Conservation (phyloP, 1,140 invertebrate genomes). For the Dendroctonus valens region DNA sequence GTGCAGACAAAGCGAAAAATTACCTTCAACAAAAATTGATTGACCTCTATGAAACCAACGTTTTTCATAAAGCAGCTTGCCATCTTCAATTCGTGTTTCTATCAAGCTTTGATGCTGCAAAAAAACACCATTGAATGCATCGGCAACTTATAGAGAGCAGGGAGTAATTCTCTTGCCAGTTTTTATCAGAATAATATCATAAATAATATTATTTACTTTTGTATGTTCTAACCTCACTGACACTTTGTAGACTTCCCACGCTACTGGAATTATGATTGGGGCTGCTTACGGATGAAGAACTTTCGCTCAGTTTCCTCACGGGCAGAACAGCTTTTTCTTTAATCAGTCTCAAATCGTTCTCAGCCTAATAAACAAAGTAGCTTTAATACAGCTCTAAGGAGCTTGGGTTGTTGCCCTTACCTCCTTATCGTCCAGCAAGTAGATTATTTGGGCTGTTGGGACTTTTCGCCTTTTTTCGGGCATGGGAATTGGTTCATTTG, state of each 20-base stretch:
- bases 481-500: conserved; percentile 89
- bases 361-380: conserved; percentile 54
- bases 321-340: conserved; percentile 61
- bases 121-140: not conserved
- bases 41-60: conserved; percentile 94
- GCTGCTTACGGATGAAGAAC: conserved; percentile 33
- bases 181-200: not conserved
- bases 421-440: conserved; percentile 84
- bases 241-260: conserved; percentile 2
- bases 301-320: conserved; percentile 52
- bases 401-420: no score
- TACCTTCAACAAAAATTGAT: conserved; percentile 78
- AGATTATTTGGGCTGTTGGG: conserved; percentile 79
- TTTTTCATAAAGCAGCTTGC: conserved; percentile 89
- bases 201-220: not conserved
- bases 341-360: conserved; percentile 82
- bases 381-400: not conserved
- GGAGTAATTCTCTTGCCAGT: no score
- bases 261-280: conserved; percentile 21
- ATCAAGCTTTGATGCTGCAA: conserved; percentile 47
- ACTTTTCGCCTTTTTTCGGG: conserved; percentile 81
- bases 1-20: not conserved
- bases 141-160: not conserved
- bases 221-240: conserved; percentile 9
- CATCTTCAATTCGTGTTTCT: conserved; percentile 90